Conservation (phyloP, 2,797 vertebrate genomes). For the Artibeus jamaicensis region DNA sequence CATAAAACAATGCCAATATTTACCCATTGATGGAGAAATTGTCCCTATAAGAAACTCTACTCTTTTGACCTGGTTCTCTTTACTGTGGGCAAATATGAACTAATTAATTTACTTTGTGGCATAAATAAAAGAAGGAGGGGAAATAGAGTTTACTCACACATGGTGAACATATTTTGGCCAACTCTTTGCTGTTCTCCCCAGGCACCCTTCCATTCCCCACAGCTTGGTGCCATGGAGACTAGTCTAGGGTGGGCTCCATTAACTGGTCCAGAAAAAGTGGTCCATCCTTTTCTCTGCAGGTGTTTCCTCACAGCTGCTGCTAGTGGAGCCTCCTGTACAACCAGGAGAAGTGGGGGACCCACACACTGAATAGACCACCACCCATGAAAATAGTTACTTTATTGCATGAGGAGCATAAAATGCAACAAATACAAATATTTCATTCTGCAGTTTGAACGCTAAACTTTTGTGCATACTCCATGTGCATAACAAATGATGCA, state of each 20-base stretch:
- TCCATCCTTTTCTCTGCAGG: neutral
- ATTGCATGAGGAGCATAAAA: conserved; percentile 22
- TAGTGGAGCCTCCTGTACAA: neutral
- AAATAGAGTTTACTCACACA: neutral
- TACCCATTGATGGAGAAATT: neutral
- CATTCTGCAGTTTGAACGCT: conserved; percentile 34
- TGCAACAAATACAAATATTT: conserved; percentile 57
- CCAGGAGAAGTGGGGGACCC: neutral
- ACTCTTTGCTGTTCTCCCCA: neutral
- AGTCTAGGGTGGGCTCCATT: neutral
- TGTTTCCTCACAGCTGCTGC: neutral
- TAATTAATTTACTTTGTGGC: neutral
- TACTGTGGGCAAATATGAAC: neutral
- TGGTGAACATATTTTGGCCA: neutral
- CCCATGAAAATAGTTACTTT: neutral
- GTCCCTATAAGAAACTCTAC: neutral
- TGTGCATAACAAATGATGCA: neutral
- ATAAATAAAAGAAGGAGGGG: neutral
- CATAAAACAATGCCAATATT: conserved; percentile 29
- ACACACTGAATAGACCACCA: neutral
- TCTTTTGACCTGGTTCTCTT: neutral
- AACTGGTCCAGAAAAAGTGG: neutral
- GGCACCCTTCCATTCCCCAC: neutral
- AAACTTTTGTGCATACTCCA: neutral
- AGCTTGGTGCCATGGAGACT: accelerated